Evolutionary conservation across 2,797 vertebrate genomes (phyloP).

Genomic region (Sandelia bainsii): DNA sequence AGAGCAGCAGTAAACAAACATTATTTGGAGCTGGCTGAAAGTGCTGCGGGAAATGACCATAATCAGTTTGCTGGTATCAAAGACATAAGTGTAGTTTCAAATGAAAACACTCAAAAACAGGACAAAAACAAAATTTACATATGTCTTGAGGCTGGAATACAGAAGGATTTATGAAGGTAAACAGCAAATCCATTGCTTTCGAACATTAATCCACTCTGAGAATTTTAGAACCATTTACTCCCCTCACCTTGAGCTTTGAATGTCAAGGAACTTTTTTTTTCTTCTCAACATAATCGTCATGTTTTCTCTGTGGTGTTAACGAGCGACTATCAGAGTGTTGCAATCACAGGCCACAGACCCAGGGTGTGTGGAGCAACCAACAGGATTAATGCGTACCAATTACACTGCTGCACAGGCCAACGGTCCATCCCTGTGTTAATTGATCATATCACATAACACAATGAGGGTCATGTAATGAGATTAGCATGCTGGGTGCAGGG

Average conservation of each 20-base stretch:
- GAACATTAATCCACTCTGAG: constrained; percentile 21
- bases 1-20: constrained; percentile 17
- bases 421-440: constrained; percentile 56
- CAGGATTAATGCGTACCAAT: constrained; percentile 46
- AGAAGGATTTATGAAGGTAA: constrained; percentile 15
- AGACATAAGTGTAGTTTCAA: constrained; percentile 8
- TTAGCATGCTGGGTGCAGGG: not conserved
- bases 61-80: constrained; percentile 25
- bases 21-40: not conserved
- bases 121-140: constrained; percentile 6
- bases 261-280: constrained; percentile 7
- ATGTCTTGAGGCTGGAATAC: constrained; percentile 8
- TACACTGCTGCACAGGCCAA: constrained; percentile 42
- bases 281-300: constrained; percentile 40
- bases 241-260: not conserved
- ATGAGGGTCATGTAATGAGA: constrained; percentile 47
- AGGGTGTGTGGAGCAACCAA: constrained; percentile 19
- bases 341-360: constrained; percentile 50
- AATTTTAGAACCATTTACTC: not conserved
- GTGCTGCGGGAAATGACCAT: constrained; percentile 12
- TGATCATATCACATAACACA: constrained; percentile 67
- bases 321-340: constrained; percentile 62
- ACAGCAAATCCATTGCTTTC: constrained; percentile 15
- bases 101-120: not conserved
- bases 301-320: constrained; percentile 56